phyloP scores from a whole-genome alignment of 2,888 invertebrate genomes.

The Morpho deidamia region DNA sequence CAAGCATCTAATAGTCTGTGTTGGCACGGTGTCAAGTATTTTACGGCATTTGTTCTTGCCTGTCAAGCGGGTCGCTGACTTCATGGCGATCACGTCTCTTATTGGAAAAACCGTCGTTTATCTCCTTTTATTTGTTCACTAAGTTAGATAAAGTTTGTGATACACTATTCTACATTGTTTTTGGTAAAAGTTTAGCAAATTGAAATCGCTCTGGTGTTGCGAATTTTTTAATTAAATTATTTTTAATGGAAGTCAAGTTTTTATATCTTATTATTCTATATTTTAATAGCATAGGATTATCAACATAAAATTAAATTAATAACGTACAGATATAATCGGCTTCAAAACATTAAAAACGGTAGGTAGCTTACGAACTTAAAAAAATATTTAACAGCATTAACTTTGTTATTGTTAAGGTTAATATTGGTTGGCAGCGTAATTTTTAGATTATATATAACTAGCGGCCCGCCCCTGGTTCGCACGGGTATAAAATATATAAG shows the following conservation, averaged over 20 bases:
- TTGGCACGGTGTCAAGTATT: slow-evolving; percentile 71
- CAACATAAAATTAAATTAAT: too few species aligned
- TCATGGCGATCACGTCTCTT: slow-evolving; percentile 4
- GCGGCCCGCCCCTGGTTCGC: too few species aligned
- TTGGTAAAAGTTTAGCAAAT: too few species aligned
- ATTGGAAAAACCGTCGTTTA: slow-evolving; percentile 1
- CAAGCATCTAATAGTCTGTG: slow-evolving; percentile 16
- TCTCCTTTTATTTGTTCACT: background rate
- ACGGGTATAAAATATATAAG: too few species aligned
- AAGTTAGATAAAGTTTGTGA: too few species aligned
- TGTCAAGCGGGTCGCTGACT: slow-evolving; percentile 42
- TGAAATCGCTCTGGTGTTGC: too few species aligned
- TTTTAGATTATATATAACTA: background rate
- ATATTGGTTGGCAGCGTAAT: background rate
- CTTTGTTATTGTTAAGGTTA: slow-evolving; percentile 8
- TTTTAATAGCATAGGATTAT: too few species aligned
- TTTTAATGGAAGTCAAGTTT: too few species aligned
- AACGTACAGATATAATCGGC: background rate
- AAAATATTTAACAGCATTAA: background rate
- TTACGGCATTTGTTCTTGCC: slow-evolving; percentile 51
- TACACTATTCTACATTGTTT: too few species aligned
- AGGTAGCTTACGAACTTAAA: slow-evolving; percentile 9
- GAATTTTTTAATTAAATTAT: too few species aligned
- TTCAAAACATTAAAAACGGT: slow-evolving; percentile 3
- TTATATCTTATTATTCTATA: too few species aligned